Conservation (phyloP, 2,113 vertebrate genomes). For the Crotalus helleri region DNA sequence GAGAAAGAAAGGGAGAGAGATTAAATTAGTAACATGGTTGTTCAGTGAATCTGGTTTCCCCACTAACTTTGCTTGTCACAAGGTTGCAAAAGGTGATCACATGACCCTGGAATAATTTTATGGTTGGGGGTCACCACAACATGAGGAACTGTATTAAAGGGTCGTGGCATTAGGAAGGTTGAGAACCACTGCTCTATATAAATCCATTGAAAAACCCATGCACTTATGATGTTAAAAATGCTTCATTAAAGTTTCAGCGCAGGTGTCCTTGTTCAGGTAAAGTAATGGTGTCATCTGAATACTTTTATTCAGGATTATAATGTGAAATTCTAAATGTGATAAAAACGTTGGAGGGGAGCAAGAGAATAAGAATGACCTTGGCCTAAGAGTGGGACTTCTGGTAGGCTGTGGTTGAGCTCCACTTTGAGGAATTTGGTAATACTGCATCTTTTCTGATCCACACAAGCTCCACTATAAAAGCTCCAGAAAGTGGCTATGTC, state of each 20-base stretch:
- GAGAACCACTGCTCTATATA: slow-evolving; percentile 55
- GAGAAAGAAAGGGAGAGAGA: no score
- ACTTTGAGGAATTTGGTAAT: slow-evolving; percentile 71
- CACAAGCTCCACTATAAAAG: slow-evolving; percentile 1
- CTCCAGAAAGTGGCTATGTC: slow-evolving; percentile 20
- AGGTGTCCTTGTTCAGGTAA: slow-evolving; percentile 76
- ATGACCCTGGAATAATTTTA: no score
- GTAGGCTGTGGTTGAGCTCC: slow-evolving; percentile 76
- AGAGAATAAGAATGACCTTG: slow-evolving; percentile 69
- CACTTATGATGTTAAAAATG: slow-evolving; percentile 78
- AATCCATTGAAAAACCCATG: slow-evolving; percentile 72
- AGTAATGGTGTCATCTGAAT: slow-evolving; percentile 74
- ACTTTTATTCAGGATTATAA: slow-evolving; percentile 67
- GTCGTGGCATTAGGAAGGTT: no score
- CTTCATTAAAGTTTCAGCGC: slow-evolving; percentile 79
- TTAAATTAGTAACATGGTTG: no score
- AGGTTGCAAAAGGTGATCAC: no score
- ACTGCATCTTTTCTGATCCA: slow-evolving; percentile 60
- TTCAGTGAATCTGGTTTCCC: no score
- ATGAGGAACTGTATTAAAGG: no score
- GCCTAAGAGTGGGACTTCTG: slow-evolving; percentile 58
- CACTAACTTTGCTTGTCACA: no score
- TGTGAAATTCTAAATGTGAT: slow-evolving; percentile 72
- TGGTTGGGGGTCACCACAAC: no score
- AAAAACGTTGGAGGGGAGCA: slow-evolving; percentile 55